These are phyloP conservation scores for Dasysyrphus albostriatus DNA, from an alignment of 2,888 invertebrate species.

Conservation along the genomic window DNA sequence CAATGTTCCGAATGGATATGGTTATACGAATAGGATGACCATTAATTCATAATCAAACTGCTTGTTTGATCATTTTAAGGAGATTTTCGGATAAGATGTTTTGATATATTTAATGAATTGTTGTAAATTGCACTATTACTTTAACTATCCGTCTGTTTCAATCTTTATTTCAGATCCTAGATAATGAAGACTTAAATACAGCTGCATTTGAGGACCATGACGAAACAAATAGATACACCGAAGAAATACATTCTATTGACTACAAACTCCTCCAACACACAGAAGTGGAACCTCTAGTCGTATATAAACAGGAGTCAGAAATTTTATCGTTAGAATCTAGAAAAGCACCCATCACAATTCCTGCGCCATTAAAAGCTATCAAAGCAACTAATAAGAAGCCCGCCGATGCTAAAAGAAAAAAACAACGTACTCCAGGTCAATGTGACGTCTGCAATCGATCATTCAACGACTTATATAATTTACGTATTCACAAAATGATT, in stretches of 20 bases:
- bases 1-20: too few species aligned
- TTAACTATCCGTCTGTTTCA: neutral
- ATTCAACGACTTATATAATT: constrained; percentile 79
- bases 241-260: neutral
- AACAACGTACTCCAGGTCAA: constrained; percentile 75
- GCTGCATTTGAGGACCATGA: neutral
- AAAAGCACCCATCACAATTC: neutral
- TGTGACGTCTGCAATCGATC: constrained; percentile 78
- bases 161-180: constrained; percentile 23
- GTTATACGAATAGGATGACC: too few species aligned
- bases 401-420: constrained; percentile 58
- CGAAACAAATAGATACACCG: neutral
- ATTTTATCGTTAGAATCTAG: neutral
- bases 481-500: constrained; percentile 81
- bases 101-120: neutral
- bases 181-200: neutral
- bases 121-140: neutral
- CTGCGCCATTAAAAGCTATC: neutral
- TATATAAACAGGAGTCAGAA: neutral
- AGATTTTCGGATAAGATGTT: too few species aligned
- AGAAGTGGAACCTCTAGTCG: neutral
- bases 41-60: too few species aligned
- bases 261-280: neutral
- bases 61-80: too few species aligned
- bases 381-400: constrained; percentile 11